Conservation (phyloP, 1,140 invertebrate genomes). For the Diorhabda carinulata region DNA sequence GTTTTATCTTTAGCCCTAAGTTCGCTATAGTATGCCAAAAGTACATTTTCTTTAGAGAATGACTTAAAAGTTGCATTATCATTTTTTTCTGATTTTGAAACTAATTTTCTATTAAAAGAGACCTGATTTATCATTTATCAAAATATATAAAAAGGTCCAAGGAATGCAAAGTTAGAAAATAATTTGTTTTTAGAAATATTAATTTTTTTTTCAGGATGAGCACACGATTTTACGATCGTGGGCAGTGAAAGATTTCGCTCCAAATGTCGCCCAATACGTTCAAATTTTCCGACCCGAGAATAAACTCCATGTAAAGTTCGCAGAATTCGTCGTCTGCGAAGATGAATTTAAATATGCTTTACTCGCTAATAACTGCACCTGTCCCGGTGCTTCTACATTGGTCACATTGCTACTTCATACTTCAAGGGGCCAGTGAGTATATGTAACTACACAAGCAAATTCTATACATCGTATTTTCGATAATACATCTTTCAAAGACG, state of each 20-base stretch:
- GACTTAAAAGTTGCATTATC: too few relatives aligned
- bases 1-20: too few relatives aligned
- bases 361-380: slow-evolving; percentile 95
- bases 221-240: slow-evolving; percentile 96
- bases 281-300: slow-evolving; percentile 98
- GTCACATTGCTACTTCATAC: slow-evolving; percentile 94
- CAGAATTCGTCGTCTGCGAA: slow-evolving; percentile 95
- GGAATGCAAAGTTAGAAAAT: too few relatives aligned
- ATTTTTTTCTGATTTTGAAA: too few relatives aligned
- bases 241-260: slow-evolving; percentile 98
- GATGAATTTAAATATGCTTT: slow-evolving; percentile 97
- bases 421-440: slow-evolving; percentile 89
- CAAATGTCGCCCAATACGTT: slow-evolving; percentile 93
- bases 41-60: too few relatives aligned
- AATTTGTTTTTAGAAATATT: background rate
- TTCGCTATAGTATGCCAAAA: too few relatives aligned
- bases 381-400: slow-evolving; percentile 92
- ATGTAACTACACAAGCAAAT: background rate
- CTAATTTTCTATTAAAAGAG: too few relatives aligned
- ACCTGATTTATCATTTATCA: too few relatives aligned
- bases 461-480: too few relatives aligned
- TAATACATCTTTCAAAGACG: too few relatives aligned
- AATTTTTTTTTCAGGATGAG: slow-evolving; percentile 66
- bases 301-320: slow-evolving; percentile 97
- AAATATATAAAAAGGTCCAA: too few relatives aligned